Evolutionary conservation across 2,888 invertebrate species (phyloP).

Genomic region (Mellilla xanthometata): DNA sequence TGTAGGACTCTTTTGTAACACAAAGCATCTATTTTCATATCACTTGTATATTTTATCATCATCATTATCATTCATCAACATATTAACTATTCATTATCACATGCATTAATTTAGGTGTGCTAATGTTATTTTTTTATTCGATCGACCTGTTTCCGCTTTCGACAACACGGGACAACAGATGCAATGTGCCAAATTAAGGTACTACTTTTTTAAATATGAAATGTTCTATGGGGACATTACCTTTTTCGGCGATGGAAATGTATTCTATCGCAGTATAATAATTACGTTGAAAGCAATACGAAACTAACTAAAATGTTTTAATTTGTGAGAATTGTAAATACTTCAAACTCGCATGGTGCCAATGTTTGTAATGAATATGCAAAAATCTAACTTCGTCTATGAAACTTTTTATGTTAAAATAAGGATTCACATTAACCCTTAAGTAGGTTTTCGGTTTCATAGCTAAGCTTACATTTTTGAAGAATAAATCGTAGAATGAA

Average conservation of each 20-base stretch:
- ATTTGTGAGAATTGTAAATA: conserved; percentile 49
- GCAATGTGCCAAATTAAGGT: conserved; percentile 54
- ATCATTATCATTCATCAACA: conserved; percentile 18
- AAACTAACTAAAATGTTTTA: conserved; percentile 23
- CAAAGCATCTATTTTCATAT: conserved; percentile 1
- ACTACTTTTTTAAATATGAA: conserved; percentile 23
- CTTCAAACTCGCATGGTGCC: conserved; percentile 56
- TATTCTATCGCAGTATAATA: conserved; percentile 28
- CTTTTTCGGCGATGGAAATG: conserved; percentile 30
- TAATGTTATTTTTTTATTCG: conserved; percentile 14
- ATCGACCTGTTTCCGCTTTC: conserved; percentile 64
- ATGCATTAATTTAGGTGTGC: conserved; percentile 32
- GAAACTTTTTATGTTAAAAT: conserved; percentile 24
- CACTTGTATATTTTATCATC: conserved; percentile 20
- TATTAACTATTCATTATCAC: conserved; percentile 26
- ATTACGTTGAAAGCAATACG: conserved; percentile 23
- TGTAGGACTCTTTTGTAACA: conserved; percentile 15
- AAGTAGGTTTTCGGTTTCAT: conserved; percentile 42
- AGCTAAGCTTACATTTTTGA: conserved; percentile 38
- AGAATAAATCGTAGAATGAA: conserved; percentile 38
- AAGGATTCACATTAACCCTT: conserved; percentile 52
- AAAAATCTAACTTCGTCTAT: conserved; percentile 31
- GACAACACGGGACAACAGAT: conserved; percentile 62
- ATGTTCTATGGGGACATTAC: conserved; percentile 11
- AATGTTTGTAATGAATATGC: conserved; percentile 38